Percentiles rank a stretch among this genome's conserved stretches.
Conservation (phyloP, 2,888 invertebrate species). For the Deroplatys truncata region DNA sequence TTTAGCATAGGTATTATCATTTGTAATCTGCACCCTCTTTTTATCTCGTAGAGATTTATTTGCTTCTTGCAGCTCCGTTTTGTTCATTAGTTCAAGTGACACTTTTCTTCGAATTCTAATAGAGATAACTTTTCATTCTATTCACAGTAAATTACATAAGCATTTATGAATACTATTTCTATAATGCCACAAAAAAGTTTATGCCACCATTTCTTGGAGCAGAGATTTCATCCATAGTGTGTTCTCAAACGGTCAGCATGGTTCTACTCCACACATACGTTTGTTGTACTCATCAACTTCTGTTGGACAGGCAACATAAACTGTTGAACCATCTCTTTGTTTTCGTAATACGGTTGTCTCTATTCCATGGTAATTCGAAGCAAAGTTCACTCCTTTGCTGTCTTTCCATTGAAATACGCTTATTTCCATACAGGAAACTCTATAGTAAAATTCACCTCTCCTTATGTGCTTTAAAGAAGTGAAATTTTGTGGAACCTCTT, state of each 20-base stretch:
- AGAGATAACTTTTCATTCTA: not conserved
- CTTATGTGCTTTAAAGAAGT: not conserved
- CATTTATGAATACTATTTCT: conserved; percentile 11
- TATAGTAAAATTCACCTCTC: conserved; percentile 13
- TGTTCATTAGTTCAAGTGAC: not conserved
- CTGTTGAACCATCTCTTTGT: conserved; percentile 7
- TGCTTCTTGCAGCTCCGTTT: no score
- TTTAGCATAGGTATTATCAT: no score
- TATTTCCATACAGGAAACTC: conserved; percentile 19
- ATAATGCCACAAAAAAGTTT: conserved; percentile 9
- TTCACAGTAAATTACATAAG: conserved; percentile 12
- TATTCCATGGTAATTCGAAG: conserved; percentile 32
- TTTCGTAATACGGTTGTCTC: conserved; percentile 5
- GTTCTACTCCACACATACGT: conserved; percentile 12
- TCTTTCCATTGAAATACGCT: conserved; percentile 29
- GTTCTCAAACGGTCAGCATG: not conserved
- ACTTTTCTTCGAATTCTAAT: not conserved
- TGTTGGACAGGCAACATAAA: not conserved
- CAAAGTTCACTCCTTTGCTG: conserved; percentile 26
- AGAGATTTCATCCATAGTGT: not conserved
- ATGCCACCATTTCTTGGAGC: conserved; percentile 9
- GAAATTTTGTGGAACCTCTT: conserved; percentile 21
- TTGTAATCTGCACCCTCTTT: no score
- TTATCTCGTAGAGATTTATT: no score
- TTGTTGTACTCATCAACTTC: conserved; percentile 1